phyloP scores from a whole-genome alignment of 2,888 invertebrate species.

The Brassicogethes aeneus region DNA sequence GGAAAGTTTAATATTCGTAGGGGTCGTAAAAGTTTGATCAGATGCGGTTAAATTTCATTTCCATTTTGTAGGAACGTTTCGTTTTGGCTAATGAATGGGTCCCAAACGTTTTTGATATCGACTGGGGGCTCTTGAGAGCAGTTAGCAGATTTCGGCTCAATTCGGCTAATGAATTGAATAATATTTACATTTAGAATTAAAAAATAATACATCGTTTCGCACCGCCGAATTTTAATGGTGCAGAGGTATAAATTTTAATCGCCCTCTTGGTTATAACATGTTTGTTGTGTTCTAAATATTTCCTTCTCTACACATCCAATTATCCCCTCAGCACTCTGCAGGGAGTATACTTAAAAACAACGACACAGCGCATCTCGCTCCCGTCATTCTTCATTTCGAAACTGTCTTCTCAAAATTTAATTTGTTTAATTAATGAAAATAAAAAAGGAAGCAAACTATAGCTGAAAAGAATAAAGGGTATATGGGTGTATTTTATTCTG shows the following conservation, averaged over 20 bases:
- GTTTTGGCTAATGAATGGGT: constrained; percentile 29
- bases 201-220: constrained; percentile 26
- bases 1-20: no score
- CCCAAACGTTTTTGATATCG: constrained; percentile 31
- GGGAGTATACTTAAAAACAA: neutral
- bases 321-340: neutral
- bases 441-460: constrained; percentile 14
- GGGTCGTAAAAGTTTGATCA: no score
- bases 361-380: no score
- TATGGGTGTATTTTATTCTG: constrained; percentile 39
- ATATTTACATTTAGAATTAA: constrained; percentile 28
- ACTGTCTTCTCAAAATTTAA: constrained; percentile 36
- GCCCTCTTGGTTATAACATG: constrained; percentile 2
- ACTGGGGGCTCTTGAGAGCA: constrained; percentile 28
- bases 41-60: no score
- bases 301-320: neutral
- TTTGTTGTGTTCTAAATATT: neutral
- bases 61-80: no score
- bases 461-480: constrained; percentile 9
- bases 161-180: constrained; percentile 33
- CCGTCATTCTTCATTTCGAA: no score
- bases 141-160: constrained; percentile 30
- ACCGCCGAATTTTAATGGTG: constrained; percentile 18
- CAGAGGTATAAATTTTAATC: constrained; percentile 23
- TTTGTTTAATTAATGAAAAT: constrained; percentile 37